phyloP scores from a whole-genome alignment of 2,888 invertebrate species.

The Dynastes hyllus region DNA sequence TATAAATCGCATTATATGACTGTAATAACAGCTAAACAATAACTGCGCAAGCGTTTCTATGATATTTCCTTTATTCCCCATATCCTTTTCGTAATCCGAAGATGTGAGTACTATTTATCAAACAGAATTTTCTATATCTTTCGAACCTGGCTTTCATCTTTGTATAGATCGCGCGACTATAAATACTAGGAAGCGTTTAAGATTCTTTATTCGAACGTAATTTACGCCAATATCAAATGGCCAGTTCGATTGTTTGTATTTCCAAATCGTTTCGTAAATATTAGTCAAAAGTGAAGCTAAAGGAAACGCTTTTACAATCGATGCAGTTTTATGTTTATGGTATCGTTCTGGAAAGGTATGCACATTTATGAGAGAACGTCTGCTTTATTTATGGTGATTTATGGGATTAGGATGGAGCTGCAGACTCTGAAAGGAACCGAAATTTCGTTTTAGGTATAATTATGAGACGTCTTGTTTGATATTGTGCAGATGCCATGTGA shows the following conservation, averaged over 20 bases:
- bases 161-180: neutral
- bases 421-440: no score
- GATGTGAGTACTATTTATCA: constrained; percentile 8
- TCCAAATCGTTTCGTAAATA: constrained; percentile 19
- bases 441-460: no score
- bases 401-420: neutral
- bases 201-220: constrained; percentile 1
- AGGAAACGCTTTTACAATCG: neutral
- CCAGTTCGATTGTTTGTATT: constrained; percentile 4
- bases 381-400: constrained; percentile 3
- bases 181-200: constrained; percentile 8
- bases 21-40: neutral
- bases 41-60: neutral
- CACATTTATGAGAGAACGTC: neutral
- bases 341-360: neutral
- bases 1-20: no score
- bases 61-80: neutral
- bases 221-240: constrained; percentile 15
- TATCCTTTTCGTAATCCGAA: constrained; percentile 13
- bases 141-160: neutral
- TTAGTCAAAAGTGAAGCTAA: neutral
- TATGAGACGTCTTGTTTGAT: no score
- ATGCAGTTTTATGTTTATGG: constrained; percentile 21
- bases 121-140: constrained; percentile 19
- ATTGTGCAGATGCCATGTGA: no score